Evolutionary conservation across 2,797 vertebrate genomes (phyloP).

Genomic region (Lutjanus campechanus): DNA sequence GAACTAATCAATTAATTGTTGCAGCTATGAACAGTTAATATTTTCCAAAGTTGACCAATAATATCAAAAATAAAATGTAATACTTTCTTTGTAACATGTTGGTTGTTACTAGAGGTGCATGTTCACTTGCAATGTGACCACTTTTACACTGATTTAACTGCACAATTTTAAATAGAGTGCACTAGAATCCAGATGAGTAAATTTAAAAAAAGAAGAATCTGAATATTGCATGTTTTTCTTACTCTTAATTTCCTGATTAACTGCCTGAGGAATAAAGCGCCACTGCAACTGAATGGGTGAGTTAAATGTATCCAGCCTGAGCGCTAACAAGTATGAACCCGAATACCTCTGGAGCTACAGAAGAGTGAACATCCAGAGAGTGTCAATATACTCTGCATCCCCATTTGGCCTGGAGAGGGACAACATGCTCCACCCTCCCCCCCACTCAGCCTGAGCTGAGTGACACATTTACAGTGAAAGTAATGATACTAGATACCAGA

Average conservation of each 20-base stretch:
- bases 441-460: conserved; percentile 72
- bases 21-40: neutral
- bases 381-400: conserved; percentile 77
- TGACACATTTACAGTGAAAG: conserved; percentile 86
- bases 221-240: conserved; percentile 24
- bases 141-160: conserved; percentile 7
- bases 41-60: neutral
- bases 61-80: neutral
- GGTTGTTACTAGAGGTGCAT: neutral
- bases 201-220: neutral
- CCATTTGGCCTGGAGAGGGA: conserved; percentile 74
- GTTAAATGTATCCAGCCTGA: conserved; percentile 47
- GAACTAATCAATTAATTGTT: too few species aligned
- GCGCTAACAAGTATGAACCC: conserved; percentile 52
- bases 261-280: conserved; percentile 3
- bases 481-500: conserved; percentile 88
- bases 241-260: conserved; percentile 27
- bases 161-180: neutral
- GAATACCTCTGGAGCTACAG: conserved; percentile 50
- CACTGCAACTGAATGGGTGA: conserved; percentile 9
- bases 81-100: conserved; percentile 5
- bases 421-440: conserved; percentile 70
- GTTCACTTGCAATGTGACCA: neutral
- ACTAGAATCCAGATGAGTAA: neutral
- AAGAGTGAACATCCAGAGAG: conserved; percentile 63